phyloP scores from a whole-genome alignment of 2,888 invertebrate genomes.

The Drosophila diplacantha region DNA sequence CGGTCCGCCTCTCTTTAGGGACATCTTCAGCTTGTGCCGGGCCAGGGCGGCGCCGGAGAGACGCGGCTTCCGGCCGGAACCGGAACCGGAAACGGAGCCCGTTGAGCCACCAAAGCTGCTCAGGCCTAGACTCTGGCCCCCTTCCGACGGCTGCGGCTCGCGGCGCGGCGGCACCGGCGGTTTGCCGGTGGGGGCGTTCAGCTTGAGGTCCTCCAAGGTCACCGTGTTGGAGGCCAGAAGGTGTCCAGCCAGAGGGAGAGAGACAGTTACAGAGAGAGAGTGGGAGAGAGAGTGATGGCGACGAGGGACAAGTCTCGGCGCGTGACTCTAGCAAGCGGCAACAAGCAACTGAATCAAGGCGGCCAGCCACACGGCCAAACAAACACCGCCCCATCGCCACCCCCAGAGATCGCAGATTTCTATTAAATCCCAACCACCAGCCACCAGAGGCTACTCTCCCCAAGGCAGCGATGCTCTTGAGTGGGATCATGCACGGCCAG shows the following conservation, averaged over 20 bases:
- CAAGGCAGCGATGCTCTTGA: constrained; percentile 23
- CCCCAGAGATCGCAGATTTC: constrained; percentile 6
- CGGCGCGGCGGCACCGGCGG: constrained; percentile 72
- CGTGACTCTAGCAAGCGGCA: constrained; percentile 41
- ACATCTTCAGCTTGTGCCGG: constrained; percentile 71
- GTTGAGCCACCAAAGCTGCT: constrained; percentile 45
- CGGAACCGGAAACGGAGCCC: constrained; percentile 30
- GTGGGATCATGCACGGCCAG: constrained; percentile 12
- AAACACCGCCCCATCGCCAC: constrained; percentile 25
- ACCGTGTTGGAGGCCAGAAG: constrained; percentile 5
- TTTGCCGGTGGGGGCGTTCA: constrained; percentile 72
- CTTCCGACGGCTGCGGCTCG: constrained; percentile 48
- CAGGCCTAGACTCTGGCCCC: constrained; percentile 41
- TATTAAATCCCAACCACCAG: background rate
- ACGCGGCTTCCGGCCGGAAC: constrained; percentile 35
- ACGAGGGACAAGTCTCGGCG: constrained; percentile 30
- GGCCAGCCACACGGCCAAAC: constrained; percentile 30
- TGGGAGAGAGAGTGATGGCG: background rate
- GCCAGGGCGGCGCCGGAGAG: constrained; percentile 62
- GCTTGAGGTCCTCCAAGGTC: constrained; percentile 58
- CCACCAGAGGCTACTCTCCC: constrained; percentile 25
- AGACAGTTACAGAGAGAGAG: background rate
- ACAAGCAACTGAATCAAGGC: constrained; percentile 47
- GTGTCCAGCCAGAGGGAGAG: constrained; percentile 6
- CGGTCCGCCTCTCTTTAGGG: constrained; percentile 73